Evolutionary conservation across 2,113 vertebrate genomes (phyloP), one percentile per base, ranked within the genome.

Genomic region (Todiramphus chloris): DNA sequence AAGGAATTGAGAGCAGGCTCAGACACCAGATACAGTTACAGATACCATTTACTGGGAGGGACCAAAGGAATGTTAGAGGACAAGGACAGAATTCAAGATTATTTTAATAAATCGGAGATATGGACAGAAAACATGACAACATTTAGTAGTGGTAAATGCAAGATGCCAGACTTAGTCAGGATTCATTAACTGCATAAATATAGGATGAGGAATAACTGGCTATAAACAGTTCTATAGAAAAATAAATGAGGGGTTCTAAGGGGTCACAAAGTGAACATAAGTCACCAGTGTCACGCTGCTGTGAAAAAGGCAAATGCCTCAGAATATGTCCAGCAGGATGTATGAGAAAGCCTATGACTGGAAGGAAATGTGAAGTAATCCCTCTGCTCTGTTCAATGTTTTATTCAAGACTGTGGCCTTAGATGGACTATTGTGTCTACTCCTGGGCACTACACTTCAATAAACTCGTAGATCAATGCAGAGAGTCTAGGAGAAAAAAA

Each of bases 281-380:
- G 35, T 88, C 92, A 95, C n/a, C 30, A 59, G 37, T 33, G 25
- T 94, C 68, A 66, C 37, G 72, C 68, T 92, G 83, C 25, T 95
- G 64, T 86, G 76, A 89, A 93, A 83, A 79, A 91, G 11, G 17
- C 39, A 91, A 74, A 81, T 77, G 55, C 12, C 67, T 88, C n/a
- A 62, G 50, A 33, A 30, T 39, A 39, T 56, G 30, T 79, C 58
- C 50, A 81, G 60, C 91, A 95, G 94, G 96, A 97, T 91, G 84
- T 95, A 43, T 84, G 83, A 77, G 50, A 77, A 78, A 58, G 44
- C 35, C 28, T 73, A 82, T 55, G 86, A 90, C 68, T 92, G 76
- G 73, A 94, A 95, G 95, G 95, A 94, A 95, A 87, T 62, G 5
- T 95, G 94, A 93, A 92, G 88, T 93, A 86, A 94, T 62, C 56